phyloP scores from a whole-genome alignment of 2,888 invertebrate species.

The Stenichneumon culpator region DNA sequence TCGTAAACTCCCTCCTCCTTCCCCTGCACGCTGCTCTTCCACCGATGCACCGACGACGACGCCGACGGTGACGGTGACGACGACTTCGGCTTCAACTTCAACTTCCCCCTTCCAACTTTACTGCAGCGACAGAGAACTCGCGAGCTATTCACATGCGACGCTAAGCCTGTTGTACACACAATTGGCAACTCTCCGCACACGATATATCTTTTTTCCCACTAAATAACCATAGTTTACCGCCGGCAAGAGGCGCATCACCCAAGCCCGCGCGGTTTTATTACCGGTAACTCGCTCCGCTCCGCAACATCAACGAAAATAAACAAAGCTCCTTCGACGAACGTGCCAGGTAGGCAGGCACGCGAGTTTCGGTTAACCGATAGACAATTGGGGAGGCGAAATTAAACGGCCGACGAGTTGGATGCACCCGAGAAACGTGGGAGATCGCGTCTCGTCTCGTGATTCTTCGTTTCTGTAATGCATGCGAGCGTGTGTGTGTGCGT shows the following conservation, averaged over 20 bases:
- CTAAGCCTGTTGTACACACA: constrained; percentile 45
- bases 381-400: neutral
- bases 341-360: too few relatives aligned
- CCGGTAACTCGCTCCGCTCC: neutral
- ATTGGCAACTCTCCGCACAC: constrained; percentile 46
- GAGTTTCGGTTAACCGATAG: neutral
- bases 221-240: neutral
- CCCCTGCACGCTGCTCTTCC: constrained; percentile 53
- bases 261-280: neutral
- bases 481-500: neutral
- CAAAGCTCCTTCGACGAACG: neutral
- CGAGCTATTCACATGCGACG: constrained; percentile 75
- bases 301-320: neutral
- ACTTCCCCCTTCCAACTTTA: constrained; percentile 79
- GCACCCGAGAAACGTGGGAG: constrained; percentile 23
- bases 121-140: constrained; percentile 40
- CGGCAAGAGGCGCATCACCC: neutral
- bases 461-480: constrained; percentile 21
- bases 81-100: constrained; percentile 77
- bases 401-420: neutral
- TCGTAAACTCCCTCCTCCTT: constrained; percentile 51
- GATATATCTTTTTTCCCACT: neutral
- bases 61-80: constrained; percentile 68
- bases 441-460: constrained; percentile 13
- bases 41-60: constrained; percentile 65